Evolutionary conservation across 2,888 invertebrate genomes (phyloP).

Genomic region (Heliconius cydno): DNA sequence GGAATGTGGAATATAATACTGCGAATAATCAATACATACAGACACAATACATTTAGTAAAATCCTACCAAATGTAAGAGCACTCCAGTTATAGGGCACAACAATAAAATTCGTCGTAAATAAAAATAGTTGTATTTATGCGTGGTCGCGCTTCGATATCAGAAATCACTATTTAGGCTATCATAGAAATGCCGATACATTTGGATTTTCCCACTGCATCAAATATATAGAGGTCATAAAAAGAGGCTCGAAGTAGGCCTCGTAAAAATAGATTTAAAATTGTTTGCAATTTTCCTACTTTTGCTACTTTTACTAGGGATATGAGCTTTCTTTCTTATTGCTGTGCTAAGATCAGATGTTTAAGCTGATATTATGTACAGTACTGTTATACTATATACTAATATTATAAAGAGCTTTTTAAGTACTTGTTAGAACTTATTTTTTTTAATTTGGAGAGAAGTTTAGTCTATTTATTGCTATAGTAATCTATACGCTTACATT

Average conservation of each 20-base stretch:
- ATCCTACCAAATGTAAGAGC: constrained; percentile 34
- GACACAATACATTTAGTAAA: constrained; percentile 15
- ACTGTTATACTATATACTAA: too few species aligned
- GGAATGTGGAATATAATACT: too few species aligned
- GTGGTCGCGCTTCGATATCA: constrained; percentile 58
- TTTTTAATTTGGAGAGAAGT: too few species aligned
- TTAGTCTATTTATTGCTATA: too few species aligned
- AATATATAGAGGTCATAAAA: constrained; percentile 77
- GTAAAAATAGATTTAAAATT: constrained; percentile 76
- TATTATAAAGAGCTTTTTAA: too few species aligned
- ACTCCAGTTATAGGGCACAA: constrained; percentile 41
- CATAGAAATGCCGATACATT: constrained; percentile 70
- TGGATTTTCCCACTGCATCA: constrained; percentile 72
- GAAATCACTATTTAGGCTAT: constrained; percentile 70
- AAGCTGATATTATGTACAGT: not conserved
- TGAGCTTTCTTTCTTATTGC: not conserved
- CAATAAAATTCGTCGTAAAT: constrained; percentile 49
- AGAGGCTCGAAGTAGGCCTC: constrained; percentile 66
- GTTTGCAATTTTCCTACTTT: constrained; percentile 31
- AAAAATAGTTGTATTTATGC: constrained; percentile 60
- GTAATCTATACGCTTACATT: too few species aligned
- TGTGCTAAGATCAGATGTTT: not conserved
- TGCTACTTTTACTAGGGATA: not conserved
- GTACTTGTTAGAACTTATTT: too few species aligned
- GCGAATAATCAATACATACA: constrained; percentile 10